Conservation (phyloP, 2,888 invertebrate species). For the Phytoseiulus persimilis region DNA sequence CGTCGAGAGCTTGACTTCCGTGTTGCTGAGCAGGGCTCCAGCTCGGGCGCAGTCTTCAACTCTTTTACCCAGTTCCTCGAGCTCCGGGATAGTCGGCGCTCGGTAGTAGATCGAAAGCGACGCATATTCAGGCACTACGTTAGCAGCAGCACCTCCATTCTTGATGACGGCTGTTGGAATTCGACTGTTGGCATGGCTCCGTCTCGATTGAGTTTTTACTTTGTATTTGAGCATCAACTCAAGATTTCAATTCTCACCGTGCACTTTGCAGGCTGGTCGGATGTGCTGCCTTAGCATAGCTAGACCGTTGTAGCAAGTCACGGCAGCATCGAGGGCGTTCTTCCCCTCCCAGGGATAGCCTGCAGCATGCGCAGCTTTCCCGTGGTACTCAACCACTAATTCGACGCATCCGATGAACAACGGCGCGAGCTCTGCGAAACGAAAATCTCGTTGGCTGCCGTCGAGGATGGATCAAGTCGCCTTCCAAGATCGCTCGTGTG, state of each 20-base stretch:
- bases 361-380: slow-evolving; percentile 47
- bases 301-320: slow-evolving; percentile 49
- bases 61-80: slow-evolving; percentile 46
- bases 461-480: too few species aligned
- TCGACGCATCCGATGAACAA: slow-evolving; percentile 12
- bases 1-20: neutral
- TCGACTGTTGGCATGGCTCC: too few species aligned
- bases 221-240: too few species aligned
- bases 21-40: slow-evolving; percentile 46
- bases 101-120: slow-evolving; percentile 47
- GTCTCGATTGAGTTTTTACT: too few species aligned
- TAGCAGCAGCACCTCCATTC: slow-evolving; percentile 43
- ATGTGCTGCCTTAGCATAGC: slow-evolving; percentile 50
- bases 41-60: slow-evolving; percentile 47
- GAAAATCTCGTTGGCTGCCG: neutral
- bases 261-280: slow-evolving; percentile 49
- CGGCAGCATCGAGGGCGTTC: slow-evolving; percentile 51
- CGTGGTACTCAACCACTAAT: slow-evolving; percentile 43
- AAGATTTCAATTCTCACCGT: slow-evolving; percentile 46
- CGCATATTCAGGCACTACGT: slow-evolving; percentile 46
- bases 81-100: slow-evolving; percentile 47
- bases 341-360: slow-evolving; percentile 48
- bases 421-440: neutral
- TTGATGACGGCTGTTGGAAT: slow-evolving; percentile 43
- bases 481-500: too few species aligned